Evolutionary conservation across 2,888 invertebrate genomes (phyloP).

Genomic region (Orthonevra nobilis): DNA sequence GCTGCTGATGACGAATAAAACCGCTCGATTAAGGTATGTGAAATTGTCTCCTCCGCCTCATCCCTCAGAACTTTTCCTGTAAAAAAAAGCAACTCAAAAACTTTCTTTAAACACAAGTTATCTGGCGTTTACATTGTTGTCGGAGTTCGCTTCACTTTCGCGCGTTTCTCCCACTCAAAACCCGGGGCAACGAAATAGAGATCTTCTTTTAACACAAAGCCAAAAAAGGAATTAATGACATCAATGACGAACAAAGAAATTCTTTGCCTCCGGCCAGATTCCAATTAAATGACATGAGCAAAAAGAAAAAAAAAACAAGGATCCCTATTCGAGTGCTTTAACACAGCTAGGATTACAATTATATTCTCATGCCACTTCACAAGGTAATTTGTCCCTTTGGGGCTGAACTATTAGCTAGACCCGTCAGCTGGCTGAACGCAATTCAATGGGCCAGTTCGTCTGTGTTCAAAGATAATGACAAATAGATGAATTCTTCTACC

Average conservation of each 20-base stretch:
- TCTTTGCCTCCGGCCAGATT: constrained; percentile 33
- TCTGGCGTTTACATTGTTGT: no score
- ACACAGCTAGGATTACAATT: constrained; percentile 12
- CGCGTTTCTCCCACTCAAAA: background rate
- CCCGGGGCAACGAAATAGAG: background rate
- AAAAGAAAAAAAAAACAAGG: background rate
- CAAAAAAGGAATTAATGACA: constrained; percentile 28
- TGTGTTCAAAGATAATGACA: constrained; percentile 32
- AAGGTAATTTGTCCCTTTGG: constrained; percentile 22
- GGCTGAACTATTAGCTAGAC: constrained; percentile 49
- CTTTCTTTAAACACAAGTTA: no score
- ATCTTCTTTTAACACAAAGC: background rate
- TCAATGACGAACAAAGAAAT: constrained; percentile 16
- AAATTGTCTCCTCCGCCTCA: no score
- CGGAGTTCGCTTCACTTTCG: no score
- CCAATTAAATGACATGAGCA: constrained; percentile 46
- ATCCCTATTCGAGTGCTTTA: constrained; percentile 19
- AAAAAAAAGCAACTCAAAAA: no score
- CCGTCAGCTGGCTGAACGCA: constrained; percentile 25
- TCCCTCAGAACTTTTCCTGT: no score
- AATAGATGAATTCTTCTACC: constrained; percentile 28
- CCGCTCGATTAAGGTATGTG: no score
- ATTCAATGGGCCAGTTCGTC: constrained; percentile 12
- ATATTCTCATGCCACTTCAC: background rate
- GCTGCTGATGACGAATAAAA: no score